These are phyloP conservation scores for Hymenochirus boettgeri DNA, from an alignment of 2,113 vertebrate species.

Conservation along the genomic window DNA sequence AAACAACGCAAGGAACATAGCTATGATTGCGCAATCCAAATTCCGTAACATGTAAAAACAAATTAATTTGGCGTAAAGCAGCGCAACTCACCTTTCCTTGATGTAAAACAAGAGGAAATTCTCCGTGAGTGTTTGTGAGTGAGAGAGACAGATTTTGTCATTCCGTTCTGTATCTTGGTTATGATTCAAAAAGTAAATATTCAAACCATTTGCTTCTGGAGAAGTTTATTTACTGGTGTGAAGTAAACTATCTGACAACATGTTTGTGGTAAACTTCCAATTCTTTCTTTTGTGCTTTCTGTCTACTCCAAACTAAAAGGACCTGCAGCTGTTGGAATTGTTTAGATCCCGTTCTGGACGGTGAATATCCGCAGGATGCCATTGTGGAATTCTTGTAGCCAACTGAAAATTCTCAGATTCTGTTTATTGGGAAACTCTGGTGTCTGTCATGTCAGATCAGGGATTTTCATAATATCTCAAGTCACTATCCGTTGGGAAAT, in stretches of 20 bases:
- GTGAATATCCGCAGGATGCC: constrained; percentile 29
- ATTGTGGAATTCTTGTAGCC: constrained; percentile 34
- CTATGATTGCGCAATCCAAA: too few species aligned
- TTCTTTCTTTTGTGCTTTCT: constrained; percentile 28
- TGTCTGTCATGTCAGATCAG: constrained; percentile 5
- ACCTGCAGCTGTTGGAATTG: constrained; percentile 27
- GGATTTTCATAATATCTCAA: constrained; percentile 23
- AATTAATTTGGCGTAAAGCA: too few species aligned
- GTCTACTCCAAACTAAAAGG: constrained; percentile 22
- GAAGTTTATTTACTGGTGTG: constrained; percentile 42
- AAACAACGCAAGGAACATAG: too few species aligned
- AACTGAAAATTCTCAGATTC: constrained; percentile 18
- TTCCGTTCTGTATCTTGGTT: constrained; percentile 16
- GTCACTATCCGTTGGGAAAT: constrained; percentile 7
- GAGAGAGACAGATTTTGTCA: neutral
- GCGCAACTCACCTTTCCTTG: too few species aligned
- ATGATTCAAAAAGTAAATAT: constrained; percentile 34
- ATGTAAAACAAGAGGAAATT: too few species aligned
- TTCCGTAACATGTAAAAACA: too few species aligned
- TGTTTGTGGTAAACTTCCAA: constrained; percentile 40
- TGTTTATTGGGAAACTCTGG: constrained; percentile 29
- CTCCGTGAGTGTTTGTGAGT: neutral
- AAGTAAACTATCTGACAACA: constrained; percentile 43
- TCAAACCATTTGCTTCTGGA: constrained; percentile 40
- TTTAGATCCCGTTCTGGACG: constrained; percentile 19